Conservation (phyloP, 2,888 invertebrate species). For the Pseudoips prasinana region DNA sequence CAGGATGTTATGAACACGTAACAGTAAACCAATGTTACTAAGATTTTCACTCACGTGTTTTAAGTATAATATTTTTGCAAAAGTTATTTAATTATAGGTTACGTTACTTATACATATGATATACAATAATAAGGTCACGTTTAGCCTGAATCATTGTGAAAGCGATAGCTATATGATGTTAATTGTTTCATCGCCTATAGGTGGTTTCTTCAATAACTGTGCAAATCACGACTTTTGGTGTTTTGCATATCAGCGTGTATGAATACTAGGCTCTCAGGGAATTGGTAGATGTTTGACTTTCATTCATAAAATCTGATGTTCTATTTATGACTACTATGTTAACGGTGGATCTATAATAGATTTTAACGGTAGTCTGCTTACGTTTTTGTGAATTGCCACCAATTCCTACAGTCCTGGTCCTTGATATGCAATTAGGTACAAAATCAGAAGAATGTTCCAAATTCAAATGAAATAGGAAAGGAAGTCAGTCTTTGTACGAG, state of each 20-base stretch:
- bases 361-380: too few species aligned
- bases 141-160: constrained; percentile 32
- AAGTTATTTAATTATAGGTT: constrained; percentile 20
- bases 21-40: constrained; percentile 18
- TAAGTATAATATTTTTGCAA: constrained; percentile 29
- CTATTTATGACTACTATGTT: too few species aligned
- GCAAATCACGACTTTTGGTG: constrained; percentile 6
- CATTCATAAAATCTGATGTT: too few species aligned
- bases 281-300: background rate
- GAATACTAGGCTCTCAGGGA: background rate
- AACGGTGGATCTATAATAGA: too few species aligned
- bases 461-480: too few species aligned
- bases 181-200: background rate
- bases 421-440: too few species aligned
- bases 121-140: constrained; percentile 36
- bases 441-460: too few species aligned
- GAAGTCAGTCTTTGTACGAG: too few species aligned
- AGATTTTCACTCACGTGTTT: constrained; percentile 30
- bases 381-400: too few species aligned
- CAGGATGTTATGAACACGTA: constrained; percentile 26
- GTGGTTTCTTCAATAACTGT: background rate
- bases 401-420: too few species aligned
- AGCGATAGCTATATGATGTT: constrained; percentile 2
- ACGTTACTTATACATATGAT: constrained; percentile 32
- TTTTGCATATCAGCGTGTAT: constrained; percentile 11